Percentiles rank a stretch among this genome's conserved stretches.
Conservation (phyloP, 2,797 vertebrate genomes). For the Acipenser ruthenus region DNA sequence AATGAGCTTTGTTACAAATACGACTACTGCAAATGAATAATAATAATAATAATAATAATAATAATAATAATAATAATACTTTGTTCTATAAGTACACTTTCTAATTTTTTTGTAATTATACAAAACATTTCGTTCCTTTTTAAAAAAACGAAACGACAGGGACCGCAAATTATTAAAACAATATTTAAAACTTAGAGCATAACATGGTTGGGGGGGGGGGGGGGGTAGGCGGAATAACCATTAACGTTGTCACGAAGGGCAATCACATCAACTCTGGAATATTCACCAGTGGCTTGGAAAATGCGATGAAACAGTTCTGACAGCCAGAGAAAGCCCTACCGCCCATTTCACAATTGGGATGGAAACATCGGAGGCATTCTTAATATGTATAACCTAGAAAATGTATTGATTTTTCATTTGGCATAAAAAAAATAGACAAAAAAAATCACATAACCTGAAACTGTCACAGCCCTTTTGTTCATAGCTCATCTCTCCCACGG, state of each 20-base stretch:
- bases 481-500: conserved; percentile 88
- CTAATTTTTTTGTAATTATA: too few relatives aligned
- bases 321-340: conserved; percentile 71
- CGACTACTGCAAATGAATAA: too few relatives aligned
- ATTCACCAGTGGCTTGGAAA: conserved; percentile 98
- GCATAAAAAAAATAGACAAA: conserved; percentile 60
- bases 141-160: too few relatives aligned
- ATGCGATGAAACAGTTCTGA: conserved; percentile 85
- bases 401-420: conserved; percentile 98
- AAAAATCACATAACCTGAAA: conserved; percentile 95
- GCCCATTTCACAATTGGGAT: conserved; percentile 74
- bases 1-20: too few relatives aligned
- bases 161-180: too few relatives aligned
- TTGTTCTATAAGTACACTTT: too few relatives aligned
- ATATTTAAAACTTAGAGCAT: too few relatives aligned
- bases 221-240: too few relatives aligned
- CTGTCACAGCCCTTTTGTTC: conserved; percentile 97
- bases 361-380: conserved; percentile 80
- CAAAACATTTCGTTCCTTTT: too few relatives aligned
- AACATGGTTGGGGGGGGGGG: too few relatives aligned
- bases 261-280: conserved; percentile 95
- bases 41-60: too few relatives aligned
- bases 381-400: conserved; percentile 96
- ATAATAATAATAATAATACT: too few relatives aligned
- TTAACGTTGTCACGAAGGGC: conserved; percentile 78